Conservation (phyloP, 2,888 invertebrate genomes). For the Unio delphinus region DNA sequence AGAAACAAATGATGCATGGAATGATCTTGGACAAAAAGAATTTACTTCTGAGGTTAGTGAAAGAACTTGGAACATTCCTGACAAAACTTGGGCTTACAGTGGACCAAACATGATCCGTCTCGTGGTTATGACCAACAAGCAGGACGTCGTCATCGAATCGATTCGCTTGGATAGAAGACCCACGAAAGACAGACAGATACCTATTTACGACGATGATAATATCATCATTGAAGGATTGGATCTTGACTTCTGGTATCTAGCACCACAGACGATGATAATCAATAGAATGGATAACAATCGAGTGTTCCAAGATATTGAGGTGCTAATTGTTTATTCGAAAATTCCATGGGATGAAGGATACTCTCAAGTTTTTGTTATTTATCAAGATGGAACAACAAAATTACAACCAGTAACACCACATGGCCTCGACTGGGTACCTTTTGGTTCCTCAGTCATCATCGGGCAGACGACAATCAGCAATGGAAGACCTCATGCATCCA, state of each 20-base stretch:
- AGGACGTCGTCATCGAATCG: slow-evolving; percentile 26
- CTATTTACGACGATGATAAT: slow-evolving; percentile 27
- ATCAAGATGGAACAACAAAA: slow-evolving; percentile 41
- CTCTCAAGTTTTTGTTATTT: slow-evolving; percentile 43
- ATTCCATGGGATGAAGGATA: slow-evolving; percentile 40
- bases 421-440: slow-evolving; percentile 46
- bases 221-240: slow-evolving; percentile 30
- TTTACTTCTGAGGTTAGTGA: slow-evolving; percentile 23
- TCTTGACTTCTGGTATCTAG: slow-evolving; percentile 37
- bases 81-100: slow-evolving; percentile 26
- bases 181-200: slow-evolving; percentile 14
- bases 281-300: slow-evolving; percentile 5
- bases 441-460: slow-evolving; percentile 45
- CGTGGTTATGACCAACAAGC: slow-evolving; percentile 14
- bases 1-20: slow-evolving; percentile 9
- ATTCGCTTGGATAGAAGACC: slow-evolving; percentile 22
- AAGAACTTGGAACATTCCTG: slow-evolving; percentile 35
- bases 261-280: slow-evolving; percentile 25
- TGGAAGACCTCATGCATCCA: slow-evolving; percentile 30
- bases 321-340: slow-evolving; percentile 30
- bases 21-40: slow-evolving; percentile 8
- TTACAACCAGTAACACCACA: slow-evolving; percentile 38
- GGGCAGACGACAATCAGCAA: slow-evolving; percentile 27
- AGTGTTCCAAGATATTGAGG: slow-evolving; percentile 22
- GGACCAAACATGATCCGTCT: slow-evolving; percentile 28